Evolutionary conservation across 2,888 invertebrate species (phyloP), one percentile per base, ranked within the genome.

Genomic region (Ectemnius cavifrons): DNA sequence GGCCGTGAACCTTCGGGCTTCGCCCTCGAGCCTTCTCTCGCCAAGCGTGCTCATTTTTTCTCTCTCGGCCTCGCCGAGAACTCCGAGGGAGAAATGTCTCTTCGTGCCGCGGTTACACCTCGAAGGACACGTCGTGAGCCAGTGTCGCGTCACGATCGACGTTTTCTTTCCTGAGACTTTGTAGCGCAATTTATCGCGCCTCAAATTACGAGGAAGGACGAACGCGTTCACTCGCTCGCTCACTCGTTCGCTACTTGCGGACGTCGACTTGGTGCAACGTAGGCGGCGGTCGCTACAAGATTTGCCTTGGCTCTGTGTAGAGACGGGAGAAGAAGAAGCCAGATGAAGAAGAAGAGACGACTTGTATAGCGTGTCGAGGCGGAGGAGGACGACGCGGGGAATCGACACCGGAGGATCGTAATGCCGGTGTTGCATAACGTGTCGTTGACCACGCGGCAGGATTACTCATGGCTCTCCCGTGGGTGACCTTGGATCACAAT

Each of bases 401-500:
- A 72, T 82, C 75, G 72, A 77, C 66, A 69, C 67, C 71, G 65
- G 64, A 64, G 69, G 77, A 69, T 76, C 73, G 74, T 80, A 73
- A 77, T 14, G 16, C 16, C 71, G 69, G 60, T 46, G 77, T 83
- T 83, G 81, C 82, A 76, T 83, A 83, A 83, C 84, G 71, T 83
- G 82, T 83, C 82, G 71, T 83, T 81, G 84, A 83, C 82, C 81
- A 78, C 47, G 68, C 67, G 70, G 80, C 63, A 77, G 81, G 79
- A 81, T 83, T 83, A 83, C 83, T 83, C 82, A 81, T 67, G 74
- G 71, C 64, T 78, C 66, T 73, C 63, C 64, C 74, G 47, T 73
- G 73, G 37, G 37, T 77, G 82, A 83, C 82, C 82, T 83, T 83
- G 82, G 79, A 75, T 81, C 79, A 71, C 73, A 71, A 82, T 83